phyloP scores from a whole-genome alignment of 2,113 vertebrate genomes.

The Calyptomena viridis region DNA sequence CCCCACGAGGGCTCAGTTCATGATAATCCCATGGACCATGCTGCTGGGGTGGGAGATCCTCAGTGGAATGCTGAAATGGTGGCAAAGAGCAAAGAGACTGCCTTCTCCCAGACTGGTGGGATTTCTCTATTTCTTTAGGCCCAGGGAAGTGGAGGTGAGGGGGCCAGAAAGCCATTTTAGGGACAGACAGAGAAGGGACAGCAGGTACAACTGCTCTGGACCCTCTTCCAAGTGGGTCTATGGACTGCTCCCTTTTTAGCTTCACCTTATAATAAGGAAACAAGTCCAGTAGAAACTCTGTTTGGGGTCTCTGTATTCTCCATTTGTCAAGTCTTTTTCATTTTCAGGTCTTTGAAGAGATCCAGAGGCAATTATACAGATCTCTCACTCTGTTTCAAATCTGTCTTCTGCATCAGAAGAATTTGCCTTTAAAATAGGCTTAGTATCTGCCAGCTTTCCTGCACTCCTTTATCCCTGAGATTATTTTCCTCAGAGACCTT shows the following conservation, averaged over 20 bases:
- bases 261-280: neutral
- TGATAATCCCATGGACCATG: neutral
- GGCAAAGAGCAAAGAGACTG: neutral
- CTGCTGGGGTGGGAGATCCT: neutral
- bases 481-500: conserved; percentile 49
- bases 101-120: neutral
- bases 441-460: conserved; percentile 42
- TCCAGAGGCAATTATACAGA: neutral
- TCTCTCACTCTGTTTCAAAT: conserved; percentile 32
- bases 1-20: neutral
- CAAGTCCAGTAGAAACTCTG: neutral
- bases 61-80: neutral
- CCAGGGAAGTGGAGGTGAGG: fast-evolving
- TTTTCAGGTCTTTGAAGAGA: conserved; percentile 19
- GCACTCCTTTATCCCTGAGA: conserved; percentile 50
- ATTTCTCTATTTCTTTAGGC: neutral
- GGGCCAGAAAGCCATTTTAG: neutral
- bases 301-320: conserved; percentile 45
- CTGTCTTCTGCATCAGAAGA: conserved; percentile 47
- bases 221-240: neutral
- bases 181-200: neutral
- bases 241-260: neutral
- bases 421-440: conserved; percentile 62
- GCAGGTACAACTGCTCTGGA: neutral
- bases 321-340: conserved; percentile 25